Conservation (phyloP, 2,797 vertebrate genomes). For the Sebastes minor region DNA sequence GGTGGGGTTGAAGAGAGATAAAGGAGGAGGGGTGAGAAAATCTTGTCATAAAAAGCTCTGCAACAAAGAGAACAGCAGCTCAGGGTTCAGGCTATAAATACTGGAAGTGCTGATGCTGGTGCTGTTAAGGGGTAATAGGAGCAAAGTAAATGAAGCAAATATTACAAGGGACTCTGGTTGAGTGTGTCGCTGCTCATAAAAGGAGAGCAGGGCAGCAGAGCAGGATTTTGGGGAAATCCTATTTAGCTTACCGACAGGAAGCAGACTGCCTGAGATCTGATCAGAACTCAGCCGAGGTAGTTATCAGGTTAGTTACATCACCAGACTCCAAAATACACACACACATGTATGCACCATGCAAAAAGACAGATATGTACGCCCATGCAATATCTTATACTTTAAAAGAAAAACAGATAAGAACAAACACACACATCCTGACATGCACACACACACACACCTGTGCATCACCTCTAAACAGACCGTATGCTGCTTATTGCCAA, state of each 20-base stretch:
- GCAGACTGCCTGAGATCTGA: conserved; percentile 48
- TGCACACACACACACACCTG: background rate
- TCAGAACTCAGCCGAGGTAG: conserved; percentile 24
- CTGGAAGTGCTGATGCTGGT: conserved; percentile 44
- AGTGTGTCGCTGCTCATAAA: conserved; percentile 24
- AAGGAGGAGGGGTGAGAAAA: conserved; percentile 8
- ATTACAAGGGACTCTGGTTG: conserved; percentile 27
- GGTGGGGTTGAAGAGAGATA: conserved; percentile 16
- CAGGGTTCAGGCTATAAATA: conserved; percentile 46
- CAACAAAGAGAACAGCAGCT: conserved; percentile 35
- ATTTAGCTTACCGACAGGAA: conserved; percentile 55
- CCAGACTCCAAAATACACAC: background rate
- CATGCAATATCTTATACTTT: background rate
- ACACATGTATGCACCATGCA: background rate
- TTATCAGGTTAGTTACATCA: conserved; percentile 45
- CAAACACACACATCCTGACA: background rate
- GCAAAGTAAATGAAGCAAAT: conserved; percentile 54
- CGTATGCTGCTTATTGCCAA: background rate
- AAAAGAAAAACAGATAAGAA: background rate
- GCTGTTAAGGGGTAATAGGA: conserved; percentile 25
- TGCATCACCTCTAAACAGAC: too few species aligned
- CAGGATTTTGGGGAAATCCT: conserved; percentile 57
- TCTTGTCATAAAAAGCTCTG: conserved; percentile 37
- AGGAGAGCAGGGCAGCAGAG: conserved; percentile 32
- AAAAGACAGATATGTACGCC: background rate